Base-by-base conservation (phyloP, 2,888 invertebrate genomes). In the Mesochorus sp. region DNA sequence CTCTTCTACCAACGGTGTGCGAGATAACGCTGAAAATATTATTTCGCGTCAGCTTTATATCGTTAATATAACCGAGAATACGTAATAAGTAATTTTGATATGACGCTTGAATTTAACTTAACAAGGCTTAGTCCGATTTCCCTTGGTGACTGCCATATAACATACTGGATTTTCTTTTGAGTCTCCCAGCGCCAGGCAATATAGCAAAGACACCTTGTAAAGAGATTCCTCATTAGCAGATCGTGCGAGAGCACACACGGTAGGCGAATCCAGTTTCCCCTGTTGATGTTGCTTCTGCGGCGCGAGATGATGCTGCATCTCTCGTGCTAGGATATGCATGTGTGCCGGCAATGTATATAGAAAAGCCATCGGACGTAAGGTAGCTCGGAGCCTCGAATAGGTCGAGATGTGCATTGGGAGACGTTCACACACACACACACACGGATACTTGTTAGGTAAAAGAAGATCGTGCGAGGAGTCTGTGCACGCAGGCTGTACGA, bases 191-290 rank as follows among this genome's bases (percentile, higher is more conserved):
- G 55, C 59, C 49, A 66, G n/a, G 77, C 59, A 80, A 76, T 71
- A n/a, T n/a, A 57, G 78, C 67, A 70, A 80, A 80, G 81, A 83
- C 84, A 86, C 80, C 80, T 81, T 83, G 83, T 83, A 76, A 84
- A 85, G 81, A 80, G 80, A 80, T 76, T 83, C 82, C 86, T 87
- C 84, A 87, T 87, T 87, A 87, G 84, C 76, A 67, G 80, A 83
- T 75, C 74, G 79, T 80, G 82, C 75, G 73, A 72, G 81, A 53
- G 80, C 76, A 37, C 67, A 80, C 47, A 79, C 80, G 66, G 78
- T 57, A 55, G 62, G 78, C 55, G 81, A 85, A 87, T 86, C 87
- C 86, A 85, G 86, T 87, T 86, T 83, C 71, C 68, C 19, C 47
- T 39, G 67, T 77, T 57, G 62, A 71, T 49, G 75, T 61, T 57